These are phyloP conservation scores for Selene dorsalis DNA, from an alignment of 2,797 vertebrate species.

Conservation along the genomic window DNA sequence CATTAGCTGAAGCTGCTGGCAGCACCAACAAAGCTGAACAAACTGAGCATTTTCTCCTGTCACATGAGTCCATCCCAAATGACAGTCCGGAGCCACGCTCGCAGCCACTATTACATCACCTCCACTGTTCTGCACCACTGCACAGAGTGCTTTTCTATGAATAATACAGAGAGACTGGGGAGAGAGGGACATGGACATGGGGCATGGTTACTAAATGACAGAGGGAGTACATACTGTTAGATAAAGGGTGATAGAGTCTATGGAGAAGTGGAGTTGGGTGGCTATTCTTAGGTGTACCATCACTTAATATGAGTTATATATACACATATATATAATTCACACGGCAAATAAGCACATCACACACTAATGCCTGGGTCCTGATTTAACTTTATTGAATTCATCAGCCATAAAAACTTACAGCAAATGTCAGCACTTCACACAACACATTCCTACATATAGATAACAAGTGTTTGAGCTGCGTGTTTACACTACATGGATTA, in stretches of 20 bases:
- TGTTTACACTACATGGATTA: slow-evolving; percentile 21
- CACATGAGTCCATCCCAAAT: slow-evolving; percentile 72
- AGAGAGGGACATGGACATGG: slow-evolving; percentile 54
- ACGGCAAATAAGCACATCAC: slow-evolving; percentile 53
- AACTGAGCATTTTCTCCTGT: slow-evolving; percentile 50
- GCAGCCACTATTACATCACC: slow-evolving; percentile 79
- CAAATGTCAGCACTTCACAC: background rate
- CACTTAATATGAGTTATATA: background rate
- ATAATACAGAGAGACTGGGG: slow-evolving; percentile 80
- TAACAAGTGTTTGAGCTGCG: background rate
- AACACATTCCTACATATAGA: slow-evolving; percentile 9
- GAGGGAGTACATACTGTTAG: slow-evolving; percentile 12
- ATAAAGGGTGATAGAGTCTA: slow-evolving; percentile 2
- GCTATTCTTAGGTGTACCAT: slow-evolving; percentile 1
- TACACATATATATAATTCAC: background rate
- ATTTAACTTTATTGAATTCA: slow-evolving; percentile 66
- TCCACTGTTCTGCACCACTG: slow-evolving; percentile 78
- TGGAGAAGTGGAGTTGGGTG: background rate
- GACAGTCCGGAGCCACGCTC: slow-evolving; percentile 65
- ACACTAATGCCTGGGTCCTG: slow-evolving; percentile 14
- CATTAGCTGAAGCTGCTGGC: slow-evolving; percentile 35
- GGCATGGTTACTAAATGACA: slow-evolving; percentile 60
- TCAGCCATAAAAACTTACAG: slow-evolving; percentile 1
- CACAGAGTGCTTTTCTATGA: slow-evolving; percentile 84
- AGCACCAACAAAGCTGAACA: slow-evolving; percentile 52